Evolutionary conservation across 2,888 invertebrate genomes (phyloP), one percentile per base, ranked within the genome.

Genomic region (Pseudococcus viburni): DNA sequence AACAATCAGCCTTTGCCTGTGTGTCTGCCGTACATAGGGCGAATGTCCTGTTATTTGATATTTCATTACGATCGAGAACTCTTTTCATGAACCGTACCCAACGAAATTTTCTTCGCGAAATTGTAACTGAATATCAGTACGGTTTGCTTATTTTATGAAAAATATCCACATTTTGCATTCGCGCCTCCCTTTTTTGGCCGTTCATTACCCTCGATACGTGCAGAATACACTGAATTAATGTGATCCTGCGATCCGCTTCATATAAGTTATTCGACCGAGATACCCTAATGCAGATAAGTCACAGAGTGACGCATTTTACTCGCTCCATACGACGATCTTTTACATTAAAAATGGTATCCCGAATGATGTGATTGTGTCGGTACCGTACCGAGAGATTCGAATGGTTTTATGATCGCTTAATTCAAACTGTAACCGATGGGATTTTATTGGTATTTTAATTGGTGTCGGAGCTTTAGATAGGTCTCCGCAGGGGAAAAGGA

Each of bases 391-490:
- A 68, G 39, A 73, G 73, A 33, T 73, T 73, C 15, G 39, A 73
- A 73, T 73, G 73, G 33, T 73, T 73, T 73, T 73, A 73, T 73
- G 73, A 73, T 73, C 73, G 73, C 39, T 15, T 33, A 73, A 73
- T 73, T 73, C 73, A 33, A 73, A 73, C 26, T 9, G 33, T 33
- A 73, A 73, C 73, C 73, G 73, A 73, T 73, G 73, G 33, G 11
- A 8, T 73, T 73, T 73, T 73, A 73, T 73, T 73, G 73, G 73
- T 73, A 73, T 73, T 73, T 73, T 73, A 73, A 73, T 73, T 33
- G 64, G 73, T 12, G 15, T 33, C 15, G 39, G 73, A 33, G 73
- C 33, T 73, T 17, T 59, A 12, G 48, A 12, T 51, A 15, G 15
- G 48, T 51, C 8, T 12, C 9, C 9, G 22, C 1, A 9, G 64